A percentile compares a stretch with the other conserved stretches of the same genome.
Conservation (phyloP, 2,797 vertebrate genomes). For the Phrynocephalus forsythii region DNA sequence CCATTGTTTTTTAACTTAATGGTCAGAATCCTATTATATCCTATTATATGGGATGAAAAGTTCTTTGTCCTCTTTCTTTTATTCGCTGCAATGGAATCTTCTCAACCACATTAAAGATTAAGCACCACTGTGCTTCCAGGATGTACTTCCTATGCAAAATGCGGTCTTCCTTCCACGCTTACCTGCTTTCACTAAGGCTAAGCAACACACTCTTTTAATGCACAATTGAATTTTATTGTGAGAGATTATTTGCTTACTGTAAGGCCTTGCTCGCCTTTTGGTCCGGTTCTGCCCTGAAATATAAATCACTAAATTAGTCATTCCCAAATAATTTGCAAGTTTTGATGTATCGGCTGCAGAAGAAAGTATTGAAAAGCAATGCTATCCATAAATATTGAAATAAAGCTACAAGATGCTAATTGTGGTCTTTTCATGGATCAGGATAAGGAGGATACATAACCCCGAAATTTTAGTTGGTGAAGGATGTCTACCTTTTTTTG, state of each 20-base stretch:
- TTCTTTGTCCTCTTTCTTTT: neutral
- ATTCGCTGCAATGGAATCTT: neutral
- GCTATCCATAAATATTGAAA: neutral
- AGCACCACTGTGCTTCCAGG: neutral
- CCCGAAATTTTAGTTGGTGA: too few relatives aligned
- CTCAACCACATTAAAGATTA: neutral
- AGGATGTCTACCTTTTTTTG: too few relatives aligned
- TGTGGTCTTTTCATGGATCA: too few relatives aligned
- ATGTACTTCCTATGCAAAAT: neutral
- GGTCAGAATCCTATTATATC: too few relatives aligned
- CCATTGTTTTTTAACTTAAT: too few relatives aligned
- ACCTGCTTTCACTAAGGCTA: neutral
- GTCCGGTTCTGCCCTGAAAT: conserved; percentile 83
- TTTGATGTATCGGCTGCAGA: neutral
- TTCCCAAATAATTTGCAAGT: conserved; percentile 35
- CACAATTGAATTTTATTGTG: conserved; percentile 19
- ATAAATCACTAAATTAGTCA: conserved; percentile 47
- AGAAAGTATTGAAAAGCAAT: neutral
- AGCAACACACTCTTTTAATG: neutral
- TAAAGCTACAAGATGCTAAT: neutral
- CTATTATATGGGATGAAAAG: neutral
- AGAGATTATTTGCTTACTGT: conserved; percentile 81
- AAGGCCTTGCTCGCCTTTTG: conserved; percentile 88
- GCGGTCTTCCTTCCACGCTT: neutral
- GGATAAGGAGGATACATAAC: too few relatives aligned